These are phyloP conservation scores for Loxodonta africana DNA, from an alignment of 2,113 vertebrate species.

Conservation along the genomic window DNA sequence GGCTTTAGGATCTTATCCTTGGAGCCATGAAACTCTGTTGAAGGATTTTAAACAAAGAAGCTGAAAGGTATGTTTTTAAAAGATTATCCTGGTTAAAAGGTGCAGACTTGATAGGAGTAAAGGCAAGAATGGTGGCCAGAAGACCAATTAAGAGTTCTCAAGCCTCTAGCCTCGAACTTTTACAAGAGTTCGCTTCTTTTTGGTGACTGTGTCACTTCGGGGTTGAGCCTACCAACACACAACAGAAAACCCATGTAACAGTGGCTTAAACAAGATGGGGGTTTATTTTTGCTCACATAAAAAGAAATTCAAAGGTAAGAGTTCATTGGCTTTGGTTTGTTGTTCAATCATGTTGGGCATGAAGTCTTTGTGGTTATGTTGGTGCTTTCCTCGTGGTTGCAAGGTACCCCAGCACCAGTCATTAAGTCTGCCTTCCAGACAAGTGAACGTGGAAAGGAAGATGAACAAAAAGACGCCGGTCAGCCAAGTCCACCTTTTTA, in stretches of 20 bases:
- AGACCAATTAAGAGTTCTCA: background rate
- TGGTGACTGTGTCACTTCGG: background rate
- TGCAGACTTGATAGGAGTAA: background rate
- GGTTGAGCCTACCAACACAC: background rate
- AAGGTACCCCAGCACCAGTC: background rate
- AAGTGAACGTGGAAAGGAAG: background rate
- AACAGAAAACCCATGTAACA: background rate
- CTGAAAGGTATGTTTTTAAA: background rate
- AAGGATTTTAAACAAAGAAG: background rate
- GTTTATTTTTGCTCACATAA: background rate
- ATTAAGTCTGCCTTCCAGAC: background rate
- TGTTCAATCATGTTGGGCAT: background rate
- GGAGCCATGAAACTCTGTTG: background rate
- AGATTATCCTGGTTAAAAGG: background rate
- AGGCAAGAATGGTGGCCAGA: background rate
- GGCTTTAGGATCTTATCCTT: background rate
- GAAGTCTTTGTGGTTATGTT: background rate
- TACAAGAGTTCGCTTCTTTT: background rate
- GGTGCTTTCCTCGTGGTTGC: background rate
- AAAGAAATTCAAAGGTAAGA: background rate
- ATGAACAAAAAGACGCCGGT: no score
- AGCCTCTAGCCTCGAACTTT: background rate
- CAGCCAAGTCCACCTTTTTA: background rate
- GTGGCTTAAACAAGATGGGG: background rate
- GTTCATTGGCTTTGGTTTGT: background rate